Evolutionary conservation across 2,888 invertebrate genomes (phyloP), one percentile per base, ranked within the genome.

Genomic region (Dicyrtomina minuta): DNA sequence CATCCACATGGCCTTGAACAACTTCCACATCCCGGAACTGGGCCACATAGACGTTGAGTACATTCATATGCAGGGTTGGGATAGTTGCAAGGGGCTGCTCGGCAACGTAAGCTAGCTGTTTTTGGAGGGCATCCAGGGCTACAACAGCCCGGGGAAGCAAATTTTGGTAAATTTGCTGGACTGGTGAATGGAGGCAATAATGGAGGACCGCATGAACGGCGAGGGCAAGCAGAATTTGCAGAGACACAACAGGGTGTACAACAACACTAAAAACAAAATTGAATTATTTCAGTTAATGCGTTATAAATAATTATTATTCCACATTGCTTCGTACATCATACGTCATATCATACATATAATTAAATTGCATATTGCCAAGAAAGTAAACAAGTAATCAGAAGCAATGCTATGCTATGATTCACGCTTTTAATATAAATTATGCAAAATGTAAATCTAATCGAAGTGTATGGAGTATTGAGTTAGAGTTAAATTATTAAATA

Each of bases 61-160:
- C 53, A 53, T 20, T 64, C 53, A 22, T 64, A 64, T 13, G 49
- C 49, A n/a, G 64, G 64, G 41, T 64, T 53, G 2, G 64, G 64
- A 20, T 64, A 64, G 20, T 64, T 64, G 20, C 64, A 64, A 39
- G 64, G 64, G 6, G 39, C 64, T 49, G 17, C 64, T 20, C 20
- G 51, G 51, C 33, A 55, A 2, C 55, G n/a, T 15, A 55, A 41
- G 20, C 59, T 59, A 15, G 59, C 39, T 41, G 8, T 41, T 59
- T 59, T 59, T 17, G 59, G 39, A 26, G 59, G 41, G 20, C 59
- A 59, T 22, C 59, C 59, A 15, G 41, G 41, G 10, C 13, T 41
- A 20, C 20, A 22, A 41, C 59, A 59, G n/a, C 59, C 41, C 10
- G 59, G 3, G 1, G 41, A 22, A 4, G 59, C 59, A 12, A 49